Conservation (phyloP, 2,888 invertebrate genomes). For the Agriopis leucophaearia region DNA sequence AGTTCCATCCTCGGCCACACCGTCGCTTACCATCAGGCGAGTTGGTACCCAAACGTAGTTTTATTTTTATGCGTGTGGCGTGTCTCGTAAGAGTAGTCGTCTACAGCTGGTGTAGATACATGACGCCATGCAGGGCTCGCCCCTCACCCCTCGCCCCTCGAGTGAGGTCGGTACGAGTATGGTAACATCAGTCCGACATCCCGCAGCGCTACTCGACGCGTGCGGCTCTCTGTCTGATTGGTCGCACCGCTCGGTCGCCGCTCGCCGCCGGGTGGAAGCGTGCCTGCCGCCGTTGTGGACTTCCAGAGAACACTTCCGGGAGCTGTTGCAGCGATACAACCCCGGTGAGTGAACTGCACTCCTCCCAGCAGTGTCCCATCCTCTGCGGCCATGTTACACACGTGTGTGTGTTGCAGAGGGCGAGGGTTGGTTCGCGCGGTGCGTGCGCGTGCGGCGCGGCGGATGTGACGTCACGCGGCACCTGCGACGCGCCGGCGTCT, state of each 20-base stretch:
- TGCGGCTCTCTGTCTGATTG: not conserved
- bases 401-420: conserved; percentile 10
- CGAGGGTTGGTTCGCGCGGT: conserved; percentile 1
- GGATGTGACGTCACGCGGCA: not conserved
- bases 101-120: not conserved
- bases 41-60: too few relatives aligned
- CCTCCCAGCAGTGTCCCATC: not conserved
- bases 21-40: too few relatives aligned
- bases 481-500: conserved; percentile 8
- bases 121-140: too few relatives aligned
- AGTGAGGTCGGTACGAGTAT: too few relatives aligned
- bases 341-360: not conserved
- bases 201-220: conserved; percentile 2
- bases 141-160: too few relatives aligned
- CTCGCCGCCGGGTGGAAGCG: not conserved
- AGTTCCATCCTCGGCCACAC: too few relatives aligned
- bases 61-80: too few relatives aligned
- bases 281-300: conserved; percentile 20
- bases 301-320: not conserved
- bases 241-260: not conserved
- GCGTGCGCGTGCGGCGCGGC: conserved; percentile 14
- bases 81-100: too few relatives aligned
- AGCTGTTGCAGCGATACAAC: not conserved
- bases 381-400: too few relatives aligned
- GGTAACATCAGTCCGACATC: not conserved